Conservation (phyloP, 2,888 invertebrate genomes). For the Calephelis perditalis region DNA sequence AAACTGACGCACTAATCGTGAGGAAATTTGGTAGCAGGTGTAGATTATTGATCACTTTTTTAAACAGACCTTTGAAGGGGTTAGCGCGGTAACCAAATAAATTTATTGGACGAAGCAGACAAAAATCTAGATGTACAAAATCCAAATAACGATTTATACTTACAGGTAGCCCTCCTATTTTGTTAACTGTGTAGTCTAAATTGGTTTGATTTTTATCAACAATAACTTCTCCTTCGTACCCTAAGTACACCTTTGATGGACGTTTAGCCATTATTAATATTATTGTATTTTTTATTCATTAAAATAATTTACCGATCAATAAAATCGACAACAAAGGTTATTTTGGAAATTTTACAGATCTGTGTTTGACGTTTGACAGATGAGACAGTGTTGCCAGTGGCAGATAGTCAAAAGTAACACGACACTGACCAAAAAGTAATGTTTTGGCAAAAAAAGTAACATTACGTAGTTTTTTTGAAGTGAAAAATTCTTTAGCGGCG, state of each 20-base stretch:
- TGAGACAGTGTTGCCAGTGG: too few species aligned
- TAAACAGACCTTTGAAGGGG: too few species aligned
- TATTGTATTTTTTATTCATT: slow-evolving; percentile 10
- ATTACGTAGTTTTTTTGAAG: too few species aligned
- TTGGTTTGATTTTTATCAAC: slow-evolving; percentile 82
- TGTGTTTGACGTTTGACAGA: too few species aligned
- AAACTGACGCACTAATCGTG: too few species aligned
- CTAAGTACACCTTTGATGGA: slow-evolving; percentile 82
- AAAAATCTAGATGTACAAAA: not conserved
- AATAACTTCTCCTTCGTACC: slow-evolving; percentile 88
- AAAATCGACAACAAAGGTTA: not conserved
- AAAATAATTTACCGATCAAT: slow-evolving; percentile 4
- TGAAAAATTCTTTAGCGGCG: too few species aligned
- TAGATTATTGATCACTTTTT: too few species aligned
- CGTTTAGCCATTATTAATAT: slow-evolving; percentile 64
- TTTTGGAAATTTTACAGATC: slow-evolving; percentile 9
- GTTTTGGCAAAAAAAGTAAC: too few species aligned
- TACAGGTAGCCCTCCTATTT: slow-evolving; percentile 89
- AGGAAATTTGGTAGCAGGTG: too few species aligned
- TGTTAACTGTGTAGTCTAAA: slow-evolving; percentile 85
- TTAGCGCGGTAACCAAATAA: too few species aligned
- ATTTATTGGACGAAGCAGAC: not conserved
- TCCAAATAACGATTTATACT: slow-evolving; percentile 44
- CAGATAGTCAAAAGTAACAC: too few species aligned
- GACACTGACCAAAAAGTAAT: too few species aligned